phyloP scores from a whole-genome alignment of 2,888 invertebrate genomes.

The Drosophila falleni region DNA sequence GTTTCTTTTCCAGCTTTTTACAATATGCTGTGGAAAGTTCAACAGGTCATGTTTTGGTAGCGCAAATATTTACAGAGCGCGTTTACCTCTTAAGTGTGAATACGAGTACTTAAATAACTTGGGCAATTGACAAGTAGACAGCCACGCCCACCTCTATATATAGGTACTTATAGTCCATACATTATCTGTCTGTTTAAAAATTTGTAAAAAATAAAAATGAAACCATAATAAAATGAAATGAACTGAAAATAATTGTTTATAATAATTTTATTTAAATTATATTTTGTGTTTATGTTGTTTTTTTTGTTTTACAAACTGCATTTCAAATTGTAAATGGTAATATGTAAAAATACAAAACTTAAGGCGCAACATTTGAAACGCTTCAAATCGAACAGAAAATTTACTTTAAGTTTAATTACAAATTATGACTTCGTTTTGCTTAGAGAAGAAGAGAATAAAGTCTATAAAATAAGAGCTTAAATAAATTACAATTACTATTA shows the following conservation, averaged over 20 bases:
- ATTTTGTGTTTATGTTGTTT: conserved; percentile 74
- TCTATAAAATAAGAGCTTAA: conserved; percentile 56
- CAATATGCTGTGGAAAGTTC: conserved; percentile 66
- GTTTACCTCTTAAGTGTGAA: conserved; percentile 53
- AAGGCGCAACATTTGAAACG: conserved; percentile 57
- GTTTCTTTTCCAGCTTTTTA: conserved; percentile 39
- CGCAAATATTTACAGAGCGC: conserved; percentile 76
- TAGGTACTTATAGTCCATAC: conserved; percentile 21
- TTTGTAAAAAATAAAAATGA: conserved; percentile 32
- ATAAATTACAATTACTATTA: conserved; percentile 38
- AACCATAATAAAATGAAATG: conserved; percentile 34
- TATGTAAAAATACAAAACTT: conserved; percentile 70
- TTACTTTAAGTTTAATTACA: conserved; percentile 75
- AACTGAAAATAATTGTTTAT: conserved; percentile 44
- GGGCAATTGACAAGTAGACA: conserved; percentile 70
- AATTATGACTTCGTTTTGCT: conserved; percentile 82
- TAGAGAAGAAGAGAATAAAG: conserved; percentile 66
- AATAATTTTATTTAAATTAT: conserved; percentile 77
- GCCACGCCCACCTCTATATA: conserved; percentile 33
- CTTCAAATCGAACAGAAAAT: conserved; percentile 65
- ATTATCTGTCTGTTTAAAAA: conserved; percentile 20
- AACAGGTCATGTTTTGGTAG: conserved; percentile 70
- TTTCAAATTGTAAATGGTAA: conserved; percentile 48
- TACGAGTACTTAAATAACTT: conserved; percentile 28
- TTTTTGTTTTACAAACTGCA: conserved; percentile 72